Evolutionary conservation across 2,888 invertebrate genomes (phyloP).

Genomic region (Coelogynopora nodosa): DNA sequence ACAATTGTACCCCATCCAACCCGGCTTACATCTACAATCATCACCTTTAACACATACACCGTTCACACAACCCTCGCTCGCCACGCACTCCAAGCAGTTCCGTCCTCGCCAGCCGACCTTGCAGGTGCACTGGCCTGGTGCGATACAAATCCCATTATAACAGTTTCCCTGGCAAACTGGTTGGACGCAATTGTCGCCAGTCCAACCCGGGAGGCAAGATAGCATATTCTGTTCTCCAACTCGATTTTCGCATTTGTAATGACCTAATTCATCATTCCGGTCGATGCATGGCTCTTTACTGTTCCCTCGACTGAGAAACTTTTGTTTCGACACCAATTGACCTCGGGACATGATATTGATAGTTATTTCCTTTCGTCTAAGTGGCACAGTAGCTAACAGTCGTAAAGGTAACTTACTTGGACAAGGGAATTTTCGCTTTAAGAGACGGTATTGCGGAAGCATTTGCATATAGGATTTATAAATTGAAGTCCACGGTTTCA

Average conservation of each 20-base stretch:
- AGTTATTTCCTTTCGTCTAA: neutral
- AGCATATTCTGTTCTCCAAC: neutral
- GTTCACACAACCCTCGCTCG: neutral
- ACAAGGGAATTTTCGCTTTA: neutral
- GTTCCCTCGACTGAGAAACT: neutral
- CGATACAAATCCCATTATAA: neutral
- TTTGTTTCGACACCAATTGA: neutral
- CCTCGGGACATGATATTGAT: neutral
- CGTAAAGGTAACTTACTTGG: neutral
- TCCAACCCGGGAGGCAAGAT: neutral
- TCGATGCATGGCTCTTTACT: neutral
- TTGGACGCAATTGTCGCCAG: neutral
- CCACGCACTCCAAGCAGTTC: too few relatives aligned
- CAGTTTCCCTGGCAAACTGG: neutral
- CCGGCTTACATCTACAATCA: neutral
- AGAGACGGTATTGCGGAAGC: neutral
- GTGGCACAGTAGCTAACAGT: neutral
- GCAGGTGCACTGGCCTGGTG: neutral
- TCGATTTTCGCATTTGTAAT: neutral
- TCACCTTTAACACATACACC: neutral
- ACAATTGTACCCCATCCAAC: neutral
- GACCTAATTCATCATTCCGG: neutral
- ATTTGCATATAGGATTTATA: neutral
- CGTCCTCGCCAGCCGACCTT: neutral
- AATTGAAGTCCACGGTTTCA: neutral